A percentile compares a stretch with the other conserved stretches of the same genome.
Evolutionary conservation across 35 echinoderm and acorn worm genomes (phyloP).

Genomic region (Ophiothrix spiculata): DNA sequence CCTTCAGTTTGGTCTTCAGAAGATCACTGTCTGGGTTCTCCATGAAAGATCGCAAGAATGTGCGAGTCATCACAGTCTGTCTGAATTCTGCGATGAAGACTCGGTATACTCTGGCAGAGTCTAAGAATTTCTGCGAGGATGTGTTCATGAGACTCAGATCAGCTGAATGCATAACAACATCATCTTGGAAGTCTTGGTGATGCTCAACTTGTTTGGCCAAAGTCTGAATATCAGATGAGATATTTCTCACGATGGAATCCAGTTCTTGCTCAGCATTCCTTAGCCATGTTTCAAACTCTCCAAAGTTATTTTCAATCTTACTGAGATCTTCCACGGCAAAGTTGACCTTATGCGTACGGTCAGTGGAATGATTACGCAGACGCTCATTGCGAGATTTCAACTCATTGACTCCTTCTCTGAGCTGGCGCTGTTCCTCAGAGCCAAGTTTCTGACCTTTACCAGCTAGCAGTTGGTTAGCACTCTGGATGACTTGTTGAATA

Average conservation of each 20-base stretch:
- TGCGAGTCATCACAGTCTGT: conserved; percentile 47
- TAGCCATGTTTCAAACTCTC: conserved; percentile 80
- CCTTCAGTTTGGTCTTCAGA: conserved; percentile 48
- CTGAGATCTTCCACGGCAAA: conserved; percentile 59
- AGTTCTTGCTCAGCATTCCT: conserved; percentile 64
- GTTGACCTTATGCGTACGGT: conserved; percentile 49
- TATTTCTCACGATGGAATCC: conserved; percentile 47
- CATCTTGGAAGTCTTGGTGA: conserved; percentile 71
- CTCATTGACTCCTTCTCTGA: conserved; percentile 59
- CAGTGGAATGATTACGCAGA: conserved; percentile 65
- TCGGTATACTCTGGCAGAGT: conserved; percentile 68
- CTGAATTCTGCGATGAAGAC: conserved; percentile 77
- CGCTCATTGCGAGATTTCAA: conserved; percentile 71
- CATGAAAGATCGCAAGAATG: conserved; percentile 65
- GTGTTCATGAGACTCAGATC: conserved; percentile 90
- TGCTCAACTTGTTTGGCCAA: conserved; percentile 57
- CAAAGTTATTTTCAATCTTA: conserved; percentile 72
- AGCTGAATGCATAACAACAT: conserved; percentile 89
- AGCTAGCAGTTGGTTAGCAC: conserved; percentile 68
- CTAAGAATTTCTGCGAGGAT: conserved; percentile 62
- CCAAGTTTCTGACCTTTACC: conserved; percentile 53
- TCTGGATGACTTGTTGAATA: conserved; percentile 82
- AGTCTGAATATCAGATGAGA: conserved; percentile 51
- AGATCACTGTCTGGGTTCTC: conserved; percentile 61
- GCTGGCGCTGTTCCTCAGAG: conserved; percentile 43